A percentile compares a stretch with the other conserved stretches of the same genome.
phyloP scores from a whole-genome alignment of 2,888 invertebrate genomes.

The Altica lythri region DNA sequence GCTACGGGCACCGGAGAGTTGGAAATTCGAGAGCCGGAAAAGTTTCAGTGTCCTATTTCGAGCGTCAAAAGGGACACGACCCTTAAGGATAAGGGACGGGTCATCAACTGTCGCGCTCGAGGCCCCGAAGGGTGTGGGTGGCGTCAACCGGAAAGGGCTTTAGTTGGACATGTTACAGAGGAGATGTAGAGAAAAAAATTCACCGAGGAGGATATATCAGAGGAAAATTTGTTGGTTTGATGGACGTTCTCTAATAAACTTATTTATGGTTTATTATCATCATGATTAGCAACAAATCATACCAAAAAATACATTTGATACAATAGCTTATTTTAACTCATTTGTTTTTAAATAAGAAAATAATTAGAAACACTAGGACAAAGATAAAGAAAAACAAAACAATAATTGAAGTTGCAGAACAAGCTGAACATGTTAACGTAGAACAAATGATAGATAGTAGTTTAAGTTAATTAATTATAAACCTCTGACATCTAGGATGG shows the following conservation, averaged over 20 bases:
- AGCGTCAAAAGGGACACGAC: constrained; percentile 23
- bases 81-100: constrained; percentile 32
- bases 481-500: too few relatives aligned
- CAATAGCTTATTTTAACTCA: too few relatives aligned
- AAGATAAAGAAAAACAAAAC: too few relatives aligned
- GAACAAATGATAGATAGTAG: too few relatives aligned
- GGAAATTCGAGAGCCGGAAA: constrained; percentile 29
- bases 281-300: too few relatives aligned
- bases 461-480: too few relatives aligned
- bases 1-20: constrained; percentile 26
- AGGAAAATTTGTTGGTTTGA: neutral
- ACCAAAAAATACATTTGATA: too few relatives aligned
- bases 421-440: too few relatives aligned
- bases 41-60: constrained; percentile 31
- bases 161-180: constrained; percentile 18
- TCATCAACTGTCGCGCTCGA: constrained; percentile 23
- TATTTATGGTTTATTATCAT: too few relatives aligned
- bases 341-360: too few relatives aligned
- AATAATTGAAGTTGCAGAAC: too few relatives aligned
- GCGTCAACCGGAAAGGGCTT: constrained; percentile 17
- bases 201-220: neutral
- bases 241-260: neutral
- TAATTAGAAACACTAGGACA: too few relatives aligned
- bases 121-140: constrained; percentile 7
- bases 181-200: constrained; percentile 5